Base-by-base conservation (phyloP, 2,797 vertebrate species). In the Chromis chromis region DNA sequence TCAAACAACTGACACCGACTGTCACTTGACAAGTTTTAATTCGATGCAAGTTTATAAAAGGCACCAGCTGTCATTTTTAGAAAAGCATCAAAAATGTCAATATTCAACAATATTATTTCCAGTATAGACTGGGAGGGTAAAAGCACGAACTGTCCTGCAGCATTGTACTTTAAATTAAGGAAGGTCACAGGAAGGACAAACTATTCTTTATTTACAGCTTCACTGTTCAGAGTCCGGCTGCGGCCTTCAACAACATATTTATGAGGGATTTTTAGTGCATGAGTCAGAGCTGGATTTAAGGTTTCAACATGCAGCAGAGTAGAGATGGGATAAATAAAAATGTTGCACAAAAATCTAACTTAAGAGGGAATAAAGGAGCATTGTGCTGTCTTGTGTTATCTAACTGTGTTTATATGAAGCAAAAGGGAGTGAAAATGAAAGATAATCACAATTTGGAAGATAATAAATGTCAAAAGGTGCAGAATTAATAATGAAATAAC, bases 81-180 rank as follows among this genome's bases (percentile, higher is more conserved):
- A 19, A 44, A 44, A 44, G 42, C 42, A 16, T 55, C 13, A 19
- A 9, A 73, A 70, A 68, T n/a, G n/a, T n/a, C n/a, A n/a, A n/a
- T 75, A 42, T 55, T n/a, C 25, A 52, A 56, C 12, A 9, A 64
- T 28, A 36, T 19, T 0, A 24, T 28, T 70, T 65, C 40, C 13
- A 3, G 33, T 12, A 4, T 14, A 14, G 7, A 62, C 40, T 27
- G 48, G 53, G 40, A 50, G 50, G n/a, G 17, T 4, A 24, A 48
- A 9, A 5, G 7, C 19, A 9, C n/a, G 24, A 39, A 40, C 36
- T 44, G 42, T 72, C 40, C 59, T 72, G 40, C 61, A 4, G 33
- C 17, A 71, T 67, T 75, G 55, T 77, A 9, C 31, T 77, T 69
- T 4, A 63, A 70, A 81, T 25, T 48, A 24, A 36, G 22, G 74